A percentile compares a stretch with the other conserved stretches of the same genome.
phyloP scores from a whole-genome alignment of 2,797 vertebrate genomes.

The Lemur catta region DNA sequence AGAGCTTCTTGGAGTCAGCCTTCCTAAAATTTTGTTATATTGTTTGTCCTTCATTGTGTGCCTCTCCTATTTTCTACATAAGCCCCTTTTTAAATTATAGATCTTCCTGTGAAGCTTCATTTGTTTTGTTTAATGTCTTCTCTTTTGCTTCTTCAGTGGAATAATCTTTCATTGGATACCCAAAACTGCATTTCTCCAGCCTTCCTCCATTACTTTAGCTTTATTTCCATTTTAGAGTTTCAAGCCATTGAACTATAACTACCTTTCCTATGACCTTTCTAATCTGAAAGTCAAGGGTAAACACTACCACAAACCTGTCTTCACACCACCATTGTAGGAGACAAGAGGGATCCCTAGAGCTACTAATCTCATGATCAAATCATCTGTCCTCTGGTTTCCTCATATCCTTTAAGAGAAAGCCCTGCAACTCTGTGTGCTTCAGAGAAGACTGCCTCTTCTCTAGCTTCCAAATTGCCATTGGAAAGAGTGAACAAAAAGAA shows the following conservation, averaged over 20 bases:
- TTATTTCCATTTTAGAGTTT: constrained; percentile 28
- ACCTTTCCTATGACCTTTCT: neutral
- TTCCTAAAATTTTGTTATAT: neutral
- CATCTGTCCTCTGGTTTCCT: neutral
- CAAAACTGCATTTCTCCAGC: neutral
- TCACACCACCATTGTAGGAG: neutral
- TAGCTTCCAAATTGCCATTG: neutral
- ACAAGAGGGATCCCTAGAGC: neutral
- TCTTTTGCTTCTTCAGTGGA: constrained; percentile 34
- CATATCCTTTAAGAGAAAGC: neutral
- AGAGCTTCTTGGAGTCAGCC: neutral
- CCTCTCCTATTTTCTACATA: neutral
- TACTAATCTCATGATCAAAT: neutral
- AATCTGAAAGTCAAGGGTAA: constrained; percentile 28
- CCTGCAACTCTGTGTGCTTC: neutral
- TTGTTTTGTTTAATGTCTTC: constrained; percentile 31
- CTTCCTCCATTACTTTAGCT: neutral
- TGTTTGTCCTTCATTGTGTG: neutral
- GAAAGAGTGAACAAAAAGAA: neutral
- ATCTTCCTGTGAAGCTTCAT: constrained; percentile 19
- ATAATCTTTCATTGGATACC: neutral
- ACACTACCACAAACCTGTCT: neutral
- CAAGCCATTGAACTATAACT: constrained; percentile 35
- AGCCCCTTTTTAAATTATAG: constrained; percentile 41
- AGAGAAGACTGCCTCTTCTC: neutral